These are phyloP conservation scores for Brachionus sp. DNA, from an alignment of 1,140 invertebrate genomes.

Conservation along the genomic window DNA sequence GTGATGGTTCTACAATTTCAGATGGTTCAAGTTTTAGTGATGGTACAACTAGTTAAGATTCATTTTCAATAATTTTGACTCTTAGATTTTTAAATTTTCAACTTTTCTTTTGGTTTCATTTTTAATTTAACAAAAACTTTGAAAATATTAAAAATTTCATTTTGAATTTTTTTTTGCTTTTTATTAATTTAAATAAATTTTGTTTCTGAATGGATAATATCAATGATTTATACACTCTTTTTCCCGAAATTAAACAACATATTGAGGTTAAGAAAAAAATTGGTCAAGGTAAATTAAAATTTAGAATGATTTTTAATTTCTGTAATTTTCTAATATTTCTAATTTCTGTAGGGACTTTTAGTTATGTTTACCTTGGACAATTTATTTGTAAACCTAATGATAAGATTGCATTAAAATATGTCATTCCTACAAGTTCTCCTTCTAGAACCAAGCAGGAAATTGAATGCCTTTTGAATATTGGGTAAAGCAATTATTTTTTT, in stretches of 20 bases:
- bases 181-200: neutral
- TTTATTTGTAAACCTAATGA: conserved; percentile 64
- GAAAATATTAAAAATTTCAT: neutral
- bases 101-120: too few species aligned
- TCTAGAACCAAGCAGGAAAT: conserved; percentile 72
- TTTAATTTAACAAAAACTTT: too few species aligned
- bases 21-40: too few species aligned
- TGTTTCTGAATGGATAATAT: conserved; percentile 50
- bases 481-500: conserved; percentile 61
- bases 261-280: conserved; percentile 54
- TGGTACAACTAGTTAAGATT: neutral
- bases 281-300: conserved; percentile 52
- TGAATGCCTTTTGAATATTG: conserved; percentile 73
- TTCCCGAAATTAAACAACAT: conserved; percentile 53
- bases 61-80: too few species aligned
- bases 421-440: conserved; percentile 76
- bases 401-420: conserved; percentile 74
- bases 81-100: too few species aligned
- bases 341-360: conserved; percentile 69
- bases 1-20: too few species aligned
- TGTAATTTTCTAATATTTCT: neutral
- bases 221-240: conserved; percentile 52
- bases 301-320: too few species aligned
- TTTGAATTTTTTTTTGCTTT: neutral
- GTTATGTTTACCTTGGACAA: conserved; percentile 72